A percentile compares a stretch with the other conserved stretches of the same genome.
phyloP scores from a whole-genome alignment of 1,140 invertebrate species.

The Melipona quadrifasciata region DNA sequence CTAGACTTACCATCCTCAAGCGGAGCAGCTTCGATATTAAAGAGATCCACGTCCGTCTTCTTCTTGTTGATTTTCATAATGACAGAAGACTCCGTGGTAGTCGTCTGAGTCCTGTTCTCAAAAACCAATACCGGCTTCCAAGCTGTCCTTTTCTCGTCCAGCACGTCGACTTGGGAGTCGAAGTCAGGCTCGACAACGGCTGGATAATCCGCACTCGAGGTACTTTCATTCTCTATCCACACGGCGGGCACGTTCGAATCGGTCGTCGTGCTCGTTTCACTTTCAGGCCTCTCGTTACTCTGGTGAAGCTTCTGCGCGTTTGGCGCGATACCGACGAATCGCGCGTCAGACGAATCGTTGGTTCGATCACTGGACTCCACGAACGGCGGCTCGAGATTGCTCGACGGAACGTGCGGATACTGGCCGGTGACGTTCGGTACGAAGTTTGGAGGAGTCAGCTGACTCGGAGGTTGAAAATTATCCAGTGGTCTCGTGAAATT shows the following conservation, averaged over 20 bases:
- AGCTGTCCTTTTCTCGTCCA: conserved; percentile 63
- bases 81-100: conserved; percentile 61
- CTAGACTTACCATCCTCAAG: conserved; percentile 67
- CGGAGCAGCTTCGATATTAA: conserved; percentile 64
- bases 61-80: conserved; percentile 75
- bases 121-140: conserved; percentile 74
- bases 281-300: neutral
- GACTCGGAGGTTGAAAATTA: neutral
- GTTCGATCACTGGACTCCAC: neutral
- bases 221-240: conserved; percentile 58
- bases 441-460: neutral
- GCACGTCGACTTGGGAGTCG: conserved; percentile 65
- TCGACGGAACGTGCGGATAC: neutral
- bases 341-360: neutral
- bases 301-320: neutral
- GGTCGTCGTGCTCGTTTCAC: neutral
- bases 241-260: conserved; percentile 59
- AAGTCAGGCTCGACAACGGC: conserved; percentile 43
- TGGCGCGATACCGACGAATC: neutral
- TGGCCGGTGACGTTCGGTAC: neutral
- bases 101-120: conserved; percentile 69
- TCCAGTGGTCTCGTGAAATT: neutral
- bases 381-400: neutral
- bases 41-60: conserved; percentile 60
- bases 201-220: neutral